Percentiles rank a stretch among this genome's conserved stretches.
Evolutionary conservation across 2,797 vertebrate species (phyloP).

Genomic region (Sternotherus odoratus): DNA sequence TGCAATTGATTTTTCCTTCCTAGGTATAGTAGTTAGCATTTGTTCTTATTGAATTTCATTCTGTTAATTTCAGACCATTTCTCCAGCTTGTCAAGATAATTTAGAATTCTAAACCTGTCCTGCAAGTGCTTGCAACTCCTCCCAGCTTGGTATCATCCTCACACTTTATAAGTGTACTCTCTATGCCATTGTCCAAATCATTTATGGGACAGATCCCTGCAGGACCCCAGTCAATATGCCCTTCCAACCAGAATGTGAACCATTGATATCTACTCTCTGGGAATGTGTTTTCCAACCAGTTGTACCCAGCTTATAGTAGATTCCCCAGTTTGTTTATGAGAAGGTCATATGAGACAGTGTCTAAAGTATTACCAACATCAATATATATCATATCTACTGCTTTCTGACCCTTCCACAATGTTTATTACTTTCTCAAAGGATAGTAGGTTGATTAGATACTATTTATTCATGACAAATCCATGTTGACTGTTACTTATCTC

Average conservation of each 20-base stretch:
- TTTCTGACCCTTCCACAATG: background rate
- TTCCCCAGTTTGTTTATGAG: background rate
- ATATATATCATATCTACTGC: background rate
- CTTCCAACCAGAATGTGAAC: background rate
- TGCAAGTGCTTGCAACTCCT: background rate
- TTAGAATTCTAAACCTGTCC: background rate
- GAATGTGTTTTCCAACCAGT: background rate
- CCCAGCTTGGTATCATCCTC: background rate
- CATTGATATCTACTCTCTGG: background rate
- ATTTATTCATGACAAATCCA: background rate
- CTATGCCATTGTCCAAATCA: background rate
- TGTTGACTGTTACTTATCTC: background rate
- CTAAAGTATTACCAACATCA: background rate
- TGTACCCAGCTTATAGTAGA: background rate
- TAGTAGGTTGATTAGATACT: background rate
- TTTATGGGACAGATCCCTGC: background rate
- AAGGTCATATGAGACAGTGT: background rate
- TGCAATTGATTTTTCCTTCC: background rate
- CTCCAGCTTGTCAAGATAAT: background rate
- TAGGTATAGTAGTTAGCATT: background rate
- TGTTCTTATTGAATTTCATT: background rate
- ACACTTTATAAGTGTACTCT: background rate
- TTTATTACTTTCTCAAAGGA: background rate
- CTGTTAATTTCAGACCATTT: background rate
- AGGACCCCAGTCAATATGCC: background rate